Percentiles rank a stretch among this genome's conserved stretches.
Conservation (phyloP, 2,113 vertebrate species). For the Elaphurus davidianus region DNA sequence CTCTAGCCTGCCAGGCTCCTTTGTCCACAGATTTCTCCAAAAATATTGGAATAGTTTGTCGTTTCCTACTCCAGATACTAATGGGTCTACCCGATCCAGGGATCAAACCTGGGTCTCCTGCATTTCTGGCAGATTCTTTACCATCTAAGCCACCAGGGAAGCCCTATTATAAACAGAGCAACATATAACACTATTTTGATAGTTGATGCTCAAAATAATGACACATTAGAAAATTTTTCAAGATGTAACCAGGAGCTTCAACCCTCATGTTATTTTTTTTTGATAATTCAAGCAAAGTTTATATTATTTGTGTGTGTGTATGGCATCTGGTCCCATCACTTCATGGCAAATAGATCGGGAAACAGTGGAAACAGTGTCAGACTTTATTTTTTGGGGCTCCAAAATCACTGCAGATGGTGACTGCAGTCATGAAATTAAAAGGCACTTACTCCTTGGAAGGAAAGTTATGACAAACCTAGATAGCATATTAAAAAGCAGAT, state of each 20-base stretch:
- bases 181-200: background rate
- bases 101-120: background rate
- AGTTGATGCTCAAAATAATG: background rate
- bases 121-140: background rate
- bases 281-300: background rate
- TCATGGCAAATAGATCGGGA: too few relatives aligned
- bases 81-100: background rate
- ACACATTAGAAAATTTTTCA: background rate
- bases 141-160: background rate
- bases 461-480: too few relatives aligned
- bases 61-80: background rate
- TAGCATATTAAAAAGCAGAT: too few relatives aligned
- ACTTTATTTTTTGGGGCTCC: too few relatives aligned
- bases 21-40: background rate
- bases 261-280: background rate
- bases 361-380: too few relatives aligned
- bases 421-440: too few relatives aligned
- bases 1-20: background rate
- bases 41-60: background rate
- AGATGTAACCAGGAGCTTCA: background rate
- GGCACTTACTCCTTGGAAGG: too few relatives aligned
- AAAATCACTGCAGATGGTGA: too few relatives aligned
- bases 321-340: background rate
- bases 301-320: background rate
- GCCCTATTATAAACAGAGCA: background rate